Conservation (phyloP, 2,888 invertebrate genomes). For the Aleiodes leptofemur region DNA sequence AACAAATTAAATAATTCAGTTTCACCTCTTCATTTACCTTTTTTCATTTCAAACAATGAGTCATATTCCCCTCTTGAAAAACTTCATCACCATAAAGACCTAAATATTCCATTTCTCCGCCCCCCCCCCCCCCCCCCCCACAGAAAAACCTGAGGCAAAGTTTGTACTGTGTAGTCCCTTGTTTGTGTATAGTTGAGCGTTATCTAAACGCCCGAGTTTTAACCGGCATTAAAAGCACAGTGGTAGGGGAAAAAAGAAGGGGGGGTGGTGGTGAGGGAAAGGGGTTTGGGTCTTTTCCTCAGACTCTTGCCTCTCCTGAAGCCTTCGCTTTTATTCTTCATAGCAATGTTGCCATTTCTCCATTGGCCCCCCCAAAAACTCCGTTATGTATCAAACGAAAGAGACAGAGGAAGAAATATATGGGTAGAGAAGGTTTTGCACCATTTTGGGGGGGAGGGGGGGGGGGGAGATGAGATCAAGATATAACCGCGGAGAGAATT, state of each 20-base stretch:
- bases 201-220: conserved; percentile 71
- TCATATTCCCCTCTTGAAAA: conserved; percentile 5
- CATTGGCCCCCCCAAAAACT: neutral
- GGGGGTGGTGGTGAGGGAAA: neutral
- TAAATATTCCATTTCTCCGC: conserved; percentile 2
- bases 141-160: conserved; percentile 23
- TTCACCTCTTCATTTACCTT: no score
- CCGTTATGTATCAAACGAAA: conserved; percentile 31
- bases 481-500: conserved; percentile 71
- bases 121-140: neutral
- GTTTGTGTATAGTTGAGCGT: conserved; percentile 52
- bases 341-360: conserved; percentile 40
- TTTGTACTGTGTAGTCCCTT: conserved; percentile 6
- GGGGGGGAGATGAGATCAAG: conserved; percentile 64
- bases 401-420: conserved; percentile 47
- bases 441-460: no score
- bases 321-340: conserved; percentile 52
- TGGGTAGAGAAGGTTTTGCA: conserved; percentile 14
- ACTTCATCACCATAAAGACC: conserved; percentile 12
- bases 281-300: conserved; percentile 23
- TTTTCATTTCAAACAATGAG: no score
- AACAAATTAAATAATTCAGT: no score
- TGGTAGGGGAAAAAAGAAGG: neutral
- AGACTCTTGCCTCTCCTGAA: conserved; percentile 38
- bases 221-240: conserved; percentile 12